phyloP scores from a whole-genome alignment of 2,113 vertebrate genomes.

The Pituophis catenifer region DNA sequence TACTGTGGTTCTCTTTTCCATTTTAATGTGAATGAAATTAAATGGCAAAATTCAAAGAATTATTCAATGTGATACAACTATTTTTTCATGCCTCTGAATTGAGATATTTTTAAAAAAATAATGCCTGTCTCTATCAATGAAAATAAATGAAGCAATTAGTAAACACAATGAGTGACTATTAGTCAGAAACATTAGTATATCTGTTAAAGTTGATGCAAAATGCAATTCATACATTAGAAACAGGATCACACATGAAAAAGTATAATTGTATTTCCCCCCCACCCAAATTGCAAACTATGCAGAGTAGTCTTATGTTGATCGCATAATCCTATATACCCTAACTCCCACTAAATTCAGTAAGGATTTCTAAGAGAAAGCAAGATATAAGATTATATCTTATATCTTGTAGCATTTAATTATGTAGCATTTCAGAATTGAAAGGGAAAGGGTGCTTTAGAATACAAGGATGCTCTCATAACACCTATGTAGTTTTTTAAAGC shows the following conservation, averaged over 20 bases:
- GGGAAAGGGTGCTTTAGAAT: not conserved
- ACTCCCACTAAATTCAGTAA: not conserved
- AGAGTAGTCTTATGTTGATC: not conserved
- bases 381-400: not conserved
- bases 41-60: not conserved
- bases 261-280: not conserved
- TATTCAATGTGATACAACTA: not conserved
- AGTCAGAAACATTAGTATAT: not conserved
- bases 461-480: not conserved
- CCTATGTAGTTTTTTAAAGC: not conserved
- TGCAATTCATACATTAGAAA: not conserved
- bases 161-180: not conserved
- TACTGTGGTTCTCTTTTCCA: not conserved
- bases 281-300: not conserved
- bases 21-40: not conserved
- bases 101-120: not conserved
- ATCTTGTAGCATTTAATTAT: not conserved
- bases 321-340: not conserved
- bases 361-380: not conserved
- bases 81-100: not conserved
- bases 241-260: not conserved
- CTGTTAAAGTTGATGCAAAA: not conserved
- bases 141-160: not conserved
- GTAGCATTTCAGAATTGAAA: not conserved
- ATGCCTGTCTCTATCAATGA: not conserved